Evolutionary conservation across 2,888 invertebrate species (phyloP).

Genomic region (Crematogaster levior): DNA sequence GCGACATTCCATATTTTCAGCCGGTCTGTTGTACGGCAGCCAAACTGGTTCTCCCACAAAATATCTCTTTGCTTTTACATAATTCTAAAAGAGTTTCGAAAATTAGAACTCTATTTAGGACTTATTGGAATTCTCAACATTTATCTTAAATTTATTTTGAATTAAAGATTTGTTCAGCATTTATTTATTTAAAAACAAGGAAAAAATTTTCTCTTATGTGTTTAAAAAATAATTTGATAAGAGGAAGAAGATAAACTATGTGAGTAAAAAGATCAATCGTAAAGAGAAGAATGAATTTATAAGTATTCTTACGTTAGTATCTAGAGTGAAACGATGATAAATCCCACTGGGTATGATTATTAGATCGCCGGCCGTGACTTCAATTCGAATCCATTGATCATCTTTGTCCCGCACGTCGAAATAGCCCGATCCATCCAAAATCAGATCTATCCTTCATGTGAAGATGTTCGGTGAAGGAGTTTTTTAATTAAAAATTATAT

Average conservation of each 20-base stretch:
- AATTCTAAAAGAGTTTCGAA: conserved; percentile 89
- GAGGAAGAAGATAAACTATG: background rate
- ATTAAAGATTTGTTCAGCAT: background rate
- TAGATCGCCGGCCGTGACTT: conserved; percentile 94
- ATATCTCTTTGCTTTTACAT: conserved; percentile 94
- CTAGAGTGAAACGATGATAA: conserved; percentile 98
- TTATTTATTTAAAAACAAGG: background rate
- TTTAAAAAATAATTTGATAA: background rate
- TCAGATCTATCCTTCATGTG: conserved; percentile 97
- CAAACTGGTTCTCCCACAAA: conserved; percentile 98
- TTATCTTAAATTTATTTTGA: background rate
- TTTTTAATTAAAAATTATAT: conserved; percentile 87
- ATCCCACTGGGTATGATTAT: conserved; percentile 97
- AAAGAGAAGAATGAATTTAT: conserved; percentile 9
- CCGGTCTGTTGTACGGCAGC: conserved; percentile 96
- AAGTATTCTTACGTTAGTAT: conserved; percentile 88
- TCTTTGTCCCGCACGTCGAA: conserved; percentile 96
- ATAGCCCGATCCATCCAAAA: conserved; percentile 96
- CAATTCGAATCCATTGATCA: conserved; percentile 97
- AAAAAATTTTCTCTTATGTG: background rate
- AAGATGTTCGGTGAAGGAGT: conserved; percentile 96
- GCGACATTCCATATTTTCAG: conserved; percentile 93
- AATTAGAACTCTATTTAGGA: conserved; percentile 6
- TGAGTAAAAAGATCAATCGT: background rate
- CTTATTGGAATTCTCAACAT: background rate